Evolutionary conservation across 2,113 vertebrate species (phyloP), one percentile per base, ranked within the genome.

Genomic region (Arothron firmamentum): DNA sequence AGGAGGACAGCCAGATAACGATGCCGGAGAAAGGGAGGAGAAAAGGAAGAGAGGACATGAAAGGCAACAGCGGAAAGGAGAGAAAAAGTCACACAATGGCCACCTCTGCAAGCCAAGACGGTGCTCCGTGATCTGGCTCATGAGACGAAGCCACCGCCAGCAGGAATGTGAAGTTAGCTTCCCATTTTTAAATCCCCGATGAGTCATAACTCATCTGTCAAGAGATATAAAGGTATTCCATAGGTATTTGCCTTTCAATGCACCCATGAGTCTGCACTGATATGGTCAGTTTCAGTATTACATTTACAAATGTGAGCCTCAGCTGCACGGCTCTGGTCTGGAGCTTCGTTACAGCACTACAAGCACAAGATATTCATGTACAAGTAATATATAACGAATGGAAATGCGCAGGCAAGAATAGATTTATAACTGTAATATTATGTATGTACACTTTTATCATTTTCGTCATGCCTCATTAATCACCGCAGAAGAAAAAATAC

Each of bases 31-130:
- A 67, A 64, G 42, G 60, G 66, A 20, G 20, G 12, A 25, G 49
- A 14, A 12, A 20, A 10, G 20, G 76, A 77, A 75, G 42, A 72
- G 56, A 48, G 16, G 18, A 59, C 34, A 21, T 51, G 62, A 62
- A 59, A 18, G 53, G 53, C 43, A 70, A 46, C 21, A 59, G 63
- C 57, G 19, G 52, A 13, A 23, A 63, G 21, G 9, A 16, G 4
- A n/a, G 47, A 75, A 38, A 38, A 38, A 84, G 67, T 63, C 53
- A 62, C 64, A 89, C 80, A 85, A 58, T 50, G 54, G 25, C 51
- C 71, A 72, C 59, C 69, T 78, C 67, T 78, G 59, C 75, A 82
- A 74, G 82, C 70, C 68, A 42, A 65, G 67, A 70, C 58, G 70
- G 56, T 66, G 65, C 13, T 20, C 67, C 31, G 60, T 52, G 47